phyloP scores from a whole-genome alignment of 2,888 invertebrate species.

The Xiphydria camelus region DNA sequence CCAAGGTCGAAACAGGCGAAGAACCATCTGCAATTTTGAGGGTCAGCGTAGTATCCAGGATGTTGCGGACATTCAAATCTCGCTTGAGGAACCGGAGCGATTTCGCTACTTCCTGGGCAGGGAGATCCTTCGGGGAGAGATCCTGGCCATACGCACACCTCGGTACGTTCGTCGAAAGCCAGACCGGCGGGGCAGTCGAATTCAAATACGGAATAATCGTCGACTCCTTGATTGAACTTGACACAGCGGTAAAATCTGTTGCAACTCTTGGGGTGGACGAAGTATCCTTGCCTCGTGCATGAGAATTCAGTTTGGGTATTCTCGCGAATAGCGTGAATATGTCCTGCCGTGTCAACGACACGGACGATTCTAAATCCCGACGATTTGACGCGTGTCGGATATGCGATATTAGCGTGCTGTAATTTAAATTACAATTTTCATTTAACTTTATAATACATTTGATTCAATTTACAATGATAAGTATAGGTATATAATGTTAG shows the following conservation, averaged over 20 bases:
- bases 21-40: conserved; percentile 83
- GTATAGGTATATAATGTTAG: no score
- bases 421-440: no score
- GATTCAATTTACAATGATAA: no score
- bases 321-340: conserved; percentile 72
- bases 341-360: conserved; percentile 73
- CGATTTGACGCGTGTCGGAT: conserved; percentile 61
- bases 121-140: conserved; percentile 71
- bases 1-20: conserved; percentile 79
- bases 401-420: conserved; percentile 58
- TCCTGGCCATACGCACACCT: conserved; percentile 82
- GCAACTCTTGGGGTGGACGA: conserved; percentile 76
- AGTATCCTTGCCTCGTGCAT: conserved; percentile 77
- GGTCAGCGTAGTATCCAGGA: conserved; percentile 78
- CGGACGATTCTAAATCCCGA: conserved; percentile 75
- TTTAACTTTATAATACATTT: no score
- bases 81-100: conserved; percentile 71
- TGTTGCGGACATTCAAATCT: conserved; percentile 71
- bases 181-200: conserved; percentile 80
- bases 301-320: conserved; percentile 75
- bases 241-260: conserved; percentile 81
- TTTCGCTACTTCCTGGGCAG: conserved; percentile 78
- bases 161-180: conserved; percentile 75
- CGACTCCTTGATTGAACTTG: conserved; percentile 74
- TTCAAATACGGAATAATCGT: conserved; percentile 78